Evolutionary conservation across 2,797 vertebrate species (phyloP).

Genomic region (Platyrinchus mystaceus): DNA sequence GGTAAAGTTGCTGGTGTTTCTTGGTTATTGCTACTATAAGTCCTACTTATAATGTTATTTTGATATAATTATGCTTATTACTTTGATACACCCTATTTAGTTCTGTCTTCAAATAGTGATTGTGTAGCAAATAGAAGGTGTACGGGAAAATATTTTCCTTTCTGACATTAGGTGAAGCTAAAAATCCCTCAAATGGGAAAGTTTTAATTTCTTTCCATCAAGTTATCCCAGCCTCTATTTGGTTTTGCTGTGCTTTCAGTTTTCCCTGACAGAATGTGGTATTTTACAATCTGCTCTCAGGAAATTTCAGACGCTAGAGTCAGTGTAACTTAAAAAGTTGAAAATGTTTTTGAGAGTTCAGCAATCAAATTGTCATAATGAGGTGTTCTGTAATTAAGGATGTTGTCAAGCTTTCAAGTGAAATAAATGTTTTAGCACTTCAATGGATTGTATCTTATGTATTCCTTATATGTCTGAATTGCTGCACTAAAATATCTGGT

Average conservation of each 20-base stretch:
- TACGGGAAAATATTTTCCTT: neutral
- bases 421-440: neutral
- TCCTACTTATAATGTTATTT: neutral
- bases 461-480: neutral
- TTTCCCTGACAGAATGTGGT: neutral
- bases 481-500: neutral
- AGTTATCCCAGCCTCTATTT: neutral
- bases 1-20: neutral
- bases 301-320: neutral
- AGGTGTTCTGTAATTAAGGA: neutral
- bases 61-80: neutral
- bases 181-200: neutral
- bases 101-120: neutral
- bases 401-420: neutral
- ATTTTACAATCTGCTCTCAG: neutral
- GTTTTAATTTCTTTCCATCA: neutral
- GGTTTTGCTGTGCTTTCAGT: neutral
- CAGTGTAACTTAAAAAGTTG: neutral
- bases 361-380: neutral
- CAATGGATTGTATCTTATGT: neutral
- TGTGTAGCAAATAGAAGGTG: fast-evolving
- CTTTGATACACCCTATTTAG: neutral
- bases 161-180: conserved; percentile 42
- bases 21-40: neutral
- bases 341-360: neutral